Percentiles rank a stretch among this genome's conserved stretches.
These are phyloP conservation scores for Drosophila jambulina DNA, from an alignment of 1,140 invertebrate species.

Conservation along the genomic window DNA sequence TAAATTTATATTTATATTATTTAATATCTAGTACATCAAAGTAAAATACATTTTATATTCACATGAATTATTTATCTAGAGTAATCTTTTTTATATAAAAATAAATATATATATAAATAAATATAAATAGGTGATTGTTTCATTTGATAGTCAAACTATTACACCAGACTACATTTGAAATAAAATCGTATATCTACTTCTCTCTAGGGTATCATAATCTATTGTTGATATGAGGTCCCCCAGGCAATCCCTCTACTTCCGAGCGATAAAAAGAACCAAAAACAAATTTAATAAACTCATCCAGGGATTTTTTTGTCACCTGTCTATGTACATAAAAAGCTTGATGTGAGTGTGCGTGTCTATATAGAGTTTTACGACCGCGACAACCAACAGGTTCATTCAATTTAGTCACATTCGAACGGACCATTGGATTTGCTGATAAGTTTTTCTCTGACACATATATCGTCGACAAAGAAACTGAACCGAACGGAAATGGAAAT, in stretches of 20 bases:
- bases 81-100: neutral
- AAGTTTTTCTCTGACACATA: constrained; percentile 69
- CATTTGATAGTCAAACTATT: neutral
- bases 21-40: neutral
- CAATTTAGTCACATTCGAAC: constrained; percentile 66
- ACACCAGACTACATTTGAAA: neutral
- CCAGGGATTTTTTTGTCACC: constrained; percentile 44
- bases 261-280: constrained; percentile 51
- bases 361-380: constrained; percentile 41
- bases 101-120: too few species aligned
- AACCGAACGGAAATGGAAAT: constrained; percentile 44
- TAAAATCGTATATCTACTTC: neutral
- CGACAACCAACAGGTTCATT: constrained; percentile 69
- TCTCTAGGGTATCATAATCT: constrained; percentile 8
- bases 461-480: constrained; percentile 10
- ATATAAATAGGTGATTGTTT: neutral
- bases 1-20: too few species aligned
- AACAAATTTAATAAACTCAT: constrained; percentile 50
- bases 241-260: constrained; percentile 45
- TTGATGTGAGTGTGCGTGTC: constrained; percentile 22
- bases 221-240: constrained; percentile 31
- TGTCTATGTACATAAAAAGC: constrained; percentile 20
- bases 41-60: neutral
- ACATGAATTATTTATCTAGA: neutral
- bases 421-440: constrained; percentile 59